phyloP scores from a whole-genome alignment of 1,140 invertebrate species.

The Drepana arcuata region DNA sequence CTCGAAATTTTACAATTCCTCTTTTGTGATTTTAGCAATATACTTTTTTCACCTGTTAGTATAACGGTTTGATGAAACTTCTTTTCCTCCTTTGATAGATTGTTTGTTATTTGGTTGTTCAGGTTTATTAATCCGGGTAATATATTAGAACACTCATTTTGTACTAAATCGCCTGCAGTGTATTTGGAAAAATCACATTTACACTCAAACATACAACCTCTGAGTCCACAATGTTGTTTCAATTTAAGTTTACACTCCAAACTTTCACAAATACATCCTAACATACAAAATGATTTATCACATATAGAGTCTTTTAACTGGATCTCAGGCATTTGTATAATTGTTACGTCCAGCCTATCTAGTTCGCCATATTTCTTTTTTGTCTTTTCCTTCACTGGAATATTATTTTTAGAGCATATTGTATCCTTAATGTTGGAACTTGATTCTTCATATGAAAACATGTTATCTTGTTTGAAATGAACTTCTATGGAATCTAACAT shows the following conservation, averaged over 20 bases:
- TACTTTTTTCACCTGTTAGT: conserved; percentile 44
- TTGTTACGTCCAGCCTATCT: conserved; percentile 48
- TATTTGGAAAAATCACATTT: conserved; percentile 47
- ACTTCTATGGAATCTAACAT: conserved; percentile 51
- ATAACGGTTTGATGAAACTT: conserved; percentile 63
- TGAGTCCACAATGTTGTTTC: conserved; percentile 45
- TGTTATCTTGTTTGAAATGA: conserved; percentile 35
- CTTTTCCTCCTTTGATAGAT: conserved; percentile 54
- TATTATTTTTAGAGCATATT: conserved; percentile 6
- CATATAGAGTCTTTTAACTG: conserved; percentile 15
- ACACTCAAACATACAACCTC: conserved; percentile 57
- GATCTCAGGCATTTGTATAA: conserved; percentile 39
- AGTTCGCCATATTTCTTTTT: conserved; percentile 49
- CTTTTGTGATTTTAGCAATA: conserved; percentile 41
- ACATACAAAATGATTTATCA: conserved; percentile 34
- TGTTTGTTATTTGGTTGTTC: conserved; percentile 31
- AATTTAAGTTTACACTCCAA: conserved; percentile 32
- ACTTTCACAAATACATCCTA: conserved; percentile 55
- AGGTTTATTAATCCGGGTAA: conserved; percentile 38
- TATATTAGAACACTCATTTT: conserved; percentile 23
- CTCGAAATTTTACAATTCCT: conserved; percentile 48
- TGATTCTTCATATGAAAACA: conserved; percentile 32
- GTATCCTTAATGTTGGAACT: conserved; percentile 7
- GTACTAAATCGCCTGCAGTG: conserved; percentile 20
- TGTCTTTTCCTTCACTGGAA: conserved; percentile 26